These are phyloP conservation scores for Pitangus sulphuratus DNA, from an alignment of 2,797 vertebrate species.

Conservation along the genomic window DNA sequence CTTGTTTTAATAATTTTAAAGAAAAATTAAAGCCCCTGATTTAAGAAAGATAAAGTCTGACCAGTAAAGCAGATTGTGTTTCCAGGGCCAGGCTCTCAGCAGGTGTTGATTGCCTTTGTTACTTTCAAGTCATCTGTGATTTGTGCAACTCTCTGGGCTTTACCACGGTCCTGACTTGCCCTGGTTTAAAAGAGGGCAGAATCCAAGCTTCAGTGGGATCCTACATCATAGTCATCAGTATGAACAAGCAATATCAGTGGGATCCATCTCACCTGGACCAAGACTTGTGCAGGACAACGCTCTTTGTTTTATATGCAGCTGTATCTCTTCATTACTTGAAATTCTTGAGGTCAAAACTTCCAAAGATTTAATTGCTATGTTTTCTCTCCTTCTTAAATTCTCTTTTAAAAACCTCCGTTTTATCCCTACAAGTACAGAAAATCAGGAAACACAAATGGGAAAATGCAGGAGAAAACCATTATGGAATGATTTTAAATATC, in stretches of 20 bases:
- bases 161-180: background rate
- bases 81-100: background rate
- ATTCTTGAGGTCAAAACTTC: background rate
- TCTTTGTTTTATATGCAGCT: background rate
- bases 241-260: background rate
- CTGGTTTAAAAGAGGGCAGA: background rate
- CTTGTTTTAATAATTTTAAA: background rate
- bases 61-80: background rate
- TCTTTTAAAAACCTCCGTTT: background rate
- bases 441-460: background rate
- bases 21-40: background rate
- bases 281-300: too few species aligned
- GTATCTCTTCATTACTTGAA: background rate
- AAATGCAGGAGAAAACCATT: background rate
- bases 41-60: background rate
- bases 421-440: background rate
- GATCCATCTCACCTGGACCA: background rate
- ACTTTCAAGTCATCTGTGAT: background rate
- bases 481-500: background rate
- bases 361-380: background rate
- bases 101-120: background rate
- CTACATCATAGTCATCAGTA: fast-evolving
- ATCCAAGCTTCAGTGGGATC: background rate
- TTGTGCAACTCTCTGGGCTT: background rate
- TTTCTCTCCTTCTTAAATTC: background rate